These are phyloP conservation scores for Buathra laborator DNA, from an alignment of 2,888 invertebrate genomes.

Conservation along the genomic window DNA sequence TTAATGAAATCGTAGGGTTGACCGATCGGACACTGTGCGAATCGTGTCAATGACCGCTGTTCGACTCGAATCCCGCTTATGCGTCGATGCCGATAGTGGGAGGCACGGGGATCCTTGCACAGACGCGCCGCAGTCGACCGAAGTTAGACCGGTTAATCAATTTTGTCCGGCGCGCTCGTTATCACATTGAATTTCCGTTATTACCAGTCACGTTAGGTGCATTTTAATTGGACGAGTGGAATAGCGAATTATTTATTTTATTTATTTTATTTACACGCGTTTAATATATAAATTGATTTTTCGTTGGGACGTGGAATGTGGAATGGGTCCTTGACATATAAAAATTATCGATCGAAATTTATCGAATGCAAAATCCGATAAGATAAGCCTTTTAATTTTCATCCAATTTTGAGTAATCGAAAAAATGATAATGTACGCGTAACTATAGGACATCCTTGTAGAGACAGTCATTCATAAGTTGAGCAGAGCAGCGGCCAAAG, in stretches of 20 bases:
- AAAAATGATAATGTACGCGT: not conserved
- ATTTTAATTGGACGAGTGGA: not conserved
- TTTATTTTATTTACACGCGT: no score
- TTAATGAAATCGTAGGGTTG: constrained; percentile 80
- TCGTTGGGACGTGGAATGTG: not conserved
- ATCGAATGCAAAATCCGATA: not conserved
- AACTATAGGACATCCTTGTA: constrained; percentile 74
- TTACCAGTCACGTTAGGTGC: not conserved
- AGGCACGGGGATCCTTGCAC: constrained; percentile 79
- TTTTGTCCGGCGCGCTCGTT: constrained; percentile 69
- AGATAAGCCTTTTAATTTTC: not conserved
- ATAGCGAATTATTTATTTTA: no score
- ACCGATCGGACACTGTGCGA: constrained; percentile 76
- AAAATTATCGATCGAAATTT: not conserved
- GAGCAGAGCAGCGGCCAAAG: constrained; percentile 72
- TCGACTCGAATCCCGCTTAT: constrained; percentile 78
- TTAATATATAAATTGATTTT: not conserved
- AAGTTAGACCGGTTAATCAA: constrained; percentile 74
- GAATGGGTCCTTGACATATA: not conserved
- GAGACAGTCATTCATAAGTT: constrained; percentile 73
- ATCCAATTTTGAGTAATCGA: not conserved
- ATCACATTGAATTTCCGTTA: constrained; percentile 21
- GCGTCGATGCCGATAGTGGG: constrained; percentile 79
- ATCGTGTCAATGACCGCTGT: constrained; percentile 78
- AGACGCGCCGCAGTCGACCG: constrained; percentile 79